Conservation (phyloP, 2,113 vertebrate species). For the Pao palembangensis region DNA sequence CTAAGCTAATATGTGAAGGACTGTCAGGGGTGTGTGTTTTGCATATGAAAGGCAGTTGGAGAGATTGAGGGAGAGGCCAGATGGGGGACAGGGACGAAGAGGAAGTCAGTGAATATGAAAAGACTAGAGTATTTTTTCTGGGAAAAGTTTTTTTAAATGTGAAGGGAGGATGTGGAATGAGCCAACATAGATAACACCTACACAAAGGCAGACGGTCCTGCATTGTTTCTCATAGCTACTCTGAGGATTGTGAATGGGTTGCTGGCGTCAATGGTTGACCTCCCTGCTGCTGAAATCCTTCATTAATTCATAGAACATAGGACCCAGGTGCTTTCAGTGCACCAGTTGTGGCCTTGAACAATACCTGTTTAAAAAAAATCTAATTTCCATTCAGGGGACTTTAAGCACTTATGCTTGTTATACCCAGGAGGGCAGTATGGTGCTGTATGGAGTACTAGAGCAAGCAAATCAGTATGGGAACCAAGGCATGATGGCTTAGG, state of each 20-base stretch:
- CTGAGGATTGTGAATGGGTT: conserved; percentile 12
- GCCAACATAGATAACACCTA: conserved; percentile 1
- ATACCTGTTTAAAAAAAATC: conserved; percentile 43
- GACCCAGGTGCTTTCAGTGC: conserved; percentile 47
- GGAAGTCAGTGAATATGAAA: conserved; percentile 18
- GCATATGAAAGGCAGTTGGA: conserved; percentile 67
- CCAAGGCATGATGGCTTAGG: conserved; percentile 35
- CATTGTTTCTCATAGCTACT: conserved; percentile 21
- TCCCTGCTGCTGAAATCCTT: conserved; percentile 32
- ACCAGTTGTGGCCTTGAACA: conserved; percentile 60
- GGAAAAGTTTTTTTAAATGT: conserved; percentile 53
- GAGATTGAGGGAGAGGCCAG: conserved; percentile 75
- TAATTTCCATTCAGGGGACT: conserved; percentile 61
- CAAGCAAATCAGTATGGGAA: conserved; percentile 48
- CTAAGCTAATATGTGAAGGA: conserved; percentile 57
- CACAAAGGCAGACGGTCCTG: not conserved
- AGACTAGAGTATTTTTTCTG: conserved; percentile 38
- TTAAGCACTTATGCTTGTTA: conserved; percentile 60
- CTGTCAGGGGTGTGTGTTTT: conserved; percentile 36
- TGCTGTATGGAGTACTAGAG: conserved; percentile 35
- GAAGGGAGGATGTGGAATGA: conserved; percentile 30
- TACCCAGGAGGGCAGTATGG: conserved; percentile 55
- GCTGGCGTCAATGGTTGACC: conserved; percentile 30
- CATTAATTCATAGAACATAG: conserved; percentile 52
- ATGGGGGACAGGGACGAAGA: conserved; percentile 44